phyloP scores from a whole-genome alignment of 1,140 invertebrate species.

The Anoplophora glabripennis region DNA sequence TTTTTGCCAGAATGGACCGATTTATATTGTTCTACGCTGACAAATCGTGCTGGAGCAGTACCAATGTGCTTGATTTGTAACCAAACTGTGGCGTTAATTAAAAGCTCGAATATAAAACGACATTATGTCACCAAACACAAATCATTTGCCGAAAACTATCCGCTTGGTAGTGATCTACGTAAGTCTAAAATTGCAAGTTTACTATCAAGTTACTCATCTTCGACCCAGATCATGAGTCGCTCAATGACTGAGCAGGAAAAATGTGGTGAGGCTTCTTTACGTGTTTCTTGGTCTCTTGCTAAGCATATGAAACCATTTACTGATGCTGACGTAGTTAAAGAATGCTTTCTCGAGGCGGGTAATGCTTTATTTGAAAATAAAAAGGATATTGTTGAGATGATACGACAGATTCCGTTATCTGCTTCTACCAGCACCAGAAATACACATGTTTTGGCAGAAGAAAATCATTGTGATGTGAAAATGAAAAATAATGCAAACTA shows the following conservation, averaged over 20 bases:
- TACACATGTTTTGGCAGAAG: not conserved
- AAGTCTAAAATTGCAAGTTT: too few species aligned
- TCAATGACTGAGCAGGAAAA: not conserved
- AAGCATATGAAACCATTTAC: conserved; percentile 2
- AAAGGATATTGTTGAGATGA: too few species aligned
- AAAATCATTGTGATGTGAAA: not conserved
- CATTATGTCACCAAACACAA: conserved; percentile 6
- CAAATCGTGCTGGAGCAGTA: conserved; percentile 12
- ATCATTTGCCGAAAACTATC: too few species aligned
- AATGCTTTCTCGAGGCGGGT: too few species aligned
- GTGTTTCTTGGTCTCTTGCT: conserved; percentile 1
- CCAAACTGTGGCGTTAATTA: conserved; percentile 5
- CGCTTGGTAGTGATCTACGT: too few species aligned
- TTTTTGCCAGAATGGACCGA: conserved; percentile 14
- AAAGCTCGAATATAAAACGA: conserved; percentile 11
- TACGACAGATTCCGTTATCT: too few species aligned
- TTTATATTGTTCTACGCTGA: conserved; percentile 5
- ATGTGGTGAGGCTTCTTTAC: not conserved
- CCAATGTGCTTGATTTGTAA: conserved; percentile 12
- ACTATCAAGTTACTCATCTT: too few species aligned
- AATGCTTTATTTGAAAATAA: too few species aligned
- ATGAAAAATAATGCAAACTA: not conserved
- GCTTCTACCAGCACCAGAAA: not conserved
- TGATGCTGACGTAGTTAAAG: conserved; percentile 3
- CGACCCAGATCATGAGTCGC: not conserved